These are phyloP conservation scores for Orthonychiurus folsomi DNA, from an alignment of 2,888 invertebrate species.

Conservation along the genomic window DNA sequence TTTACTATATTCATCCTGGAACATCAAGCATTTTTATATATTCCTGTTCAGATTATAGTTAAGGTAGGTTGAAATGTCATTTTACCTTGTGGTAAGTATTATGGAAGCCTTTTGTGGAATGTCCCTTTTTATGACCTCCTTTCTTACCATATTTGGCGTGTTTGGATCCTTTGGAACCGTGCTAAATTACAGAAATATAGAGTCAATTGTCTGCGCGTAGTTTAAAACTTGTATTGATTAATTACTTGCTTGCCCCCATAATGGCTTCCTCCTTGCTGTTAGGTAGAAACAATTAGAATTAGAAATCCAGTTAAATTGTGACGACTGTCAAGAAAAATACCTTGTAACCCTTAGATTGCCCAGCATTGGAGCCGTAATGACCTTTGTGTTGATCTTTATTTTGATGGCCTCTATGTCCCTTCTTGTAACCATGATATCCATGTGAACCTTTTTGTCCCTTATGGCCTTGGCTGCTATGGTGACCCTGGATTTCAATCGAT, in stretches of 20 bases:
- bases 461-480: slow-evolving; percentile 31
- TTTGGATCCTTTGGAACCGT: slow-evolving; percentile 34
- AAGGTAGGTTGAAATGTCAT: slow-evolving; percentile 7
- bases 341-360: slow-evolving; percentile 38
- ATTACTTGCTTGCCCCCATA: slow-evolving; percentile 39
- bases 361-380: slow-evolving; percentile 38
- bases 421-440: slow-evolving; percentile 38
- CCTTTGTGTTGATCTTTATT: slow-evolving; percentile 22
- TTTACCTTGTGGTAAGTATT: slow-evolving; percentile 41
- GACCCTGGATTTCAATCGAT: slow-evolving; percentile 15
- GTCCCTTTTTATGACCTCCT: slow-evolving; percentile 37
- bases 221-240: no score
- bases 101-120: slow-evolving; percentile 36
- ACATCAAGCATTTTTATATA: no score
- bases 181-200: no score
- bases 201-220: no score
- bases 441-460: slow-evolving; percentile 23
- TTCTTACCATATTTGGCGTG: slow-evolving; percentile 41
- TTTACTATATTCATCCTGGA: slow-evolving; percentile 39
- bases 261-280: slow-evolving; percentile 38
- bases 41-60: no score
- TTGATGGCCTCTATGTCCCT: slow-evolving; percentile 36
- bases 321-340: no score
- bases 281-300: slow-evolving; percentile 7
- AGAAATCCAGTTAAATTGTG: background rate